phyloP scores from a whole-genome alignment of 2,113 vertebrate genomes.

The Stegostoma tigrinum region DNA sequence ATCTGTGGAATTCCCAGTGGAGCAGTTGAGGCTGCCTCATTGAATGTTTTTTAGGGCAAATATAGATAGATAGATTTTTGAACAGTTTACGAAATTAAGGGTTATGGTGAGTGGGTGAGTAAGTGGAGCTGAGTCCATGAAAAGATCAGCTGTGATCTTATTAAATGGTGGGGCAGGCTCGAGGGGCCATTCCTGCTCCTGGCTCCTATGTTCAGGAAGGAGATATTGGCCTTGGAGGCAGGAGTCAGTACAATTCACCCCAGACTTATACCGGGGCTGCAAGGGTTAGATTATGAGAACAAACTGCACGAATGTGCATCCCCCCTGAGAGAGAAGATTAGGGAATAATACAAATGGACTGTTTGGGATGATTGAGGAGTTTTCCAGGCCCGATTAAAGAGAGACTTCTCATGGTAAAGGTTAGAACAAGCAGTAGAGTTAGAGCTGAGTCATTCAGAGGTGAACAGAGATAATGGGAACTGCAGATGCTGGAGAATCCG shows the following conservation, averaged over 20 bases:
- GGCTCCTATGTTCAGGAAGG: background rate
- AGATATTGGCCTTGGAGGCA: background rate
- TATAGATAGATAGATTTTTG: no score
- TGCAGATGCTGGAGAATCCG: no score
- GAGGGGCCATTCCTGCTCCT: no score
- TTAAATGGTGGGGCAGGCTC: no score
- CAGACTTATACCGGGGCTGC: background rate
- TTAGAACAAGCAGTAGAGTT: background rate
- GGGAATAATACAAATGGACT: background rate
- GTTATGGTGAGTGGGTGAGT: no score
- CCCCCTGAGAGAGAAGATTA: background rate
- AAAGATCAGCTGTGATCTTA: no score
- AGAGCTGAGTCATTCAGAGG: background rate
- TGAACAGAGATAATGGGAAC: no score
- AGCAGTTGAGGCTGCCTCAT: no score
- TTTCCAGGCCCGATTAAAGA: background rate
- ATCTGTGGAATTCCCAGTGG: no score
- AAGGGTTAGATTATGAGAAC: background rate
- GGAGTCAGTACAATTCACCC: background rate
- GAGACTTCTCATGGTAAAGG: background rate
- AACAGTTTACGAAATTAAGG: no score
- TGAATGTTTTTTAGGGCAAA: no score
- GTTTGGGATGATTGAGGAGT: background rate
- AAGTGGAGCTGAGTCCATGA: no score
- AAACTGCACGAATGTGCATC: background rate